Evolutionary conservation across 2,797 vertebrate genomes (phyloP), one percentile per base, ranked within the genome.

Genomic region (Merluccius polli): DNA sequence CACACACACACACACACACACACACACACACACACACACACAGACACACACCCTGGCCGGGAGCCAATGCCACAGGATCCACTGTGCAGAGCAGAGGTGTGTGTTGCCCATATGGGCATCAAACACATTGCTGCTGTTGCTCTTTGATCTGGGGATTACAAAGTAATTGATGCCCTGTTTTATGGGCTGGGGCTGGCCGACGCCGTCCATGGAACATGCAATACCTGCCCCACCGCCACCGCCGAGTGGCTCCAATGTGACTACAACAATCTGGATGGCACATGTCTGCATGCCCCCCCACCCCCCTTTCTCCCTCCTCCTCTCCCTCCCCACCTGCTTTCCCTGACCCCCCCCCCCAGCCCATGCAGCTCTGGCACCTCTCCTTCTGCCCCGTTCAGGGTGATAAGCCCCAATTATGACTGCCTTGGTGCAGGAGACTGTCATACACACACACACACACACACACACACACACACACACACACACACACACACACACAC

Each of bases 341-440:
- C 76, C 71, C 70, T 73, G 65, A 30, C 10, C 68, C 85, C 91
- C 92, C 92, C 91, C 76, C 84, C 84, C 87, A 52, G 83, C 67
- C 83, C 82, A 87, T 88, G 85, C 87, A n/a, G 72, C 80, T 82
- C 89, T 92, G 93, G 92, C 94, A 94, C 92, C 92, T 92, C 88
- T 90, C 81, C 82, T 90, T 80, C 87, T 82, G 84, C 81, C 83
- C 78, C 16, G 36, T 86, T 87, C 80, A 71, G 79, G 80, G 90
- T 1, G 90, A 85, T 91, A 93, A 93, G 90, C 89, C 88, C 89
- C 90, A 91, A 93, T 92, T 92, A 91, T 92, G 89, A 92, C 85
- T 89, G 88, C 81, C 83, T 89, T 86, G 79, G 32, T 75, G 75
- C 6, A 44, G 33, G 35, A 27, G 21, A 35, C 29, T 13, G 6